Conservation (phyloP, 2,888 invertebrate species). For the Lysandra coridon region DNA sequence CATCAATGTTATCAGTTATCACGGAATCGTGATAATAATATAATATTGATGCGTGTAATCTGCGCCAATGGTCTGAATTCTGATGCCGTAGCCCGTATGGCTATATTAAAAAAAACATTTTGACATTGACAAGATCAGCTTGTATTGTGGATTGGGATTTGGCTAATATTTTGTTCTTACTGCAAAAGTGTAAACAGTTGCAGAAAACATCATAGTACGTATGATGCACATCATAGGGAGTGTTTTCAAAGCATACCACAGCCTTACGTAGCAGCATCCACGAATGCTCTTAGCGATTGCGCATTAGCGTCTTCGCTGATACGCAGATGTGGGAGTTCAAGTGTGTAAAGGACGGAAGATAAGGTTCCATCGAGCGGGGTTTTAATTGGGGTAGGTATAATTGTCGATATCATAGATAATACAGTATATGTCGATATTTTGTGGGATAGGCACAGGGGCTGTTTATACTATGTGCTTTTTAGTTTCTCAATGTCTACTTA, state of each 20-base stretch:
- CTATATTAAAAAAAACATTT: background rate
- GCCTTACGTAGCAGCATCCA: conserved; percentile 26
- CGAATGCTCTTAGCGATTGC: conserved; percentile 56
- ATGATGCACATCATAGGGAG: conserved; percentile 35
- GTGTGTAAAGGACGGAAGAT: conserved; percentile 70
- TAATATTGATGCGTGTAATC: too few relatives aligned
- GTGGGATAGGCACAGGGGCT: conserved; percentile 67
- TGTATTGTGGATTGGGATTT: background rate
- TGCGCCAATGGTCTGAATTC: too few relatives aligned
- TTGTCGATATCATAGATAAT: conserved; percentile 53
- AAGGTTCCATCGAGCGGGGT: conserved; percentile 58
- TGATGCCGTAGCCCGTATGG: too few relatives aligned
- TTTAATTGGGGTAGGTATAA: conserved; percentile 57
- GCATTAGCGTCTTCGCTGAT: conserved; percentile 52
- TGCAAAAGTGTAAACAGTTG: background rate
- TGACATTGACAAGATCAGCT: conserved; percentile 11
- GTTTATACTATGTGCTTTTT: conserved; percentile 48
- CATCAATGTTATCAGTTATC: too few relatives aligned
- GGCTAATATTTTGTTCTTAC: background rate
- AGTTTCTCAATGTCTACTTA: conserved; percentile 49
- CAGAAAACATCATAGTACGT: conserved; percentile 35
- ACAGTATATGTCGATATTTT: conserved; percentile 64
- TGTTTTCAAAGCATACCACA: conserved; percentile 34
- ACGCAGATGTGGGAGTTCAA: conserved; percentile 52
- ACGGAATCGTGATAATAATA: too few relatives aligned